Base-by-base conservation (phyloP, 1,140 invertebrate genomes). In the Ceratosolen solmsi region DNA sequence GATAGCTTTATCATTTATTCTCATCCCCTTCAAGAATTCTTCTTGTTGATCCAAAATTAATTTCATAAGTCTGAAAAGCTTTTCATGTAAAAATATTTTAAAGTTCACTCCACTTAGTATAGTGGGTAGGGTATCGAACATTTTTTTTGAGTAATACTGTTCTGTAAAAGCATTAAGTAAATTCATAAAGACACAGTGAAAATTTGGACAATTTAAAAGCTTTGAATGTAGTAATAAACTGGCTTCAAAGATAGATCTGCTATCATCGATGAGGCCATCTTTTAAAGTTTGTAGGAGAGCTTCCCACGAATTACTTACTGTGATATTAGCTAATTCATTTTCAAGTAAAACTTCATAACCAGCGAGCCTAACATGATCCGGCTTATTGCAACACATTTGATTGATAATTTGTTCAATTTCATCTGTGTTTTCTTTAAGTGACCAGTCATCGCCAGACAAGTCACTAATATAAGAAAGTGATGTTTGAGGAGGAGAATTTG, bases 61-160 rank as follows among this genome's bases (percentile, higher is more conserved):
- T 60, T 88, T 54, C 84, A 90, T 88, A 46, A 91, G 82, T 20
- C 89, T 84, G 75, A 90, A 86, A 11, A 92, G 74, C 86, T 90
- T 91, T 76, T 92, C 91, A 41, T 92, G 91, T 2, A 89, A 56
- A 51, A 90, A 88, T 58, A 90, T 87, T 80, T 91, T 91, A 65
- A 91, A 91, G 83, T 91, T 91, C 41, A 92, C 86, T 9, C 91
- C 91, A 15, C 86, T 87, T 4, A 86, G 85, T 0, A 89, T 77
- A 41, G 88, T 90, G 15, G 90, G 91, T 22, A 91, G 74, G 1
- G 83, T 85, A 8, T 91, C 88, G 51, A 86, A 84, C 5, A 88
- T 51, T 60, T 88, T 88, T 49, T 84, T 86, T 0, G 87, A 86
- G 36, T 89, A 82, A 71, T 89, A 89, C 46, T 88, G 86, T 17